Evolutionary conservation across 1,140 invertebrate genomes (phyloP).

Genomic region (Physella acuta): DNA sequence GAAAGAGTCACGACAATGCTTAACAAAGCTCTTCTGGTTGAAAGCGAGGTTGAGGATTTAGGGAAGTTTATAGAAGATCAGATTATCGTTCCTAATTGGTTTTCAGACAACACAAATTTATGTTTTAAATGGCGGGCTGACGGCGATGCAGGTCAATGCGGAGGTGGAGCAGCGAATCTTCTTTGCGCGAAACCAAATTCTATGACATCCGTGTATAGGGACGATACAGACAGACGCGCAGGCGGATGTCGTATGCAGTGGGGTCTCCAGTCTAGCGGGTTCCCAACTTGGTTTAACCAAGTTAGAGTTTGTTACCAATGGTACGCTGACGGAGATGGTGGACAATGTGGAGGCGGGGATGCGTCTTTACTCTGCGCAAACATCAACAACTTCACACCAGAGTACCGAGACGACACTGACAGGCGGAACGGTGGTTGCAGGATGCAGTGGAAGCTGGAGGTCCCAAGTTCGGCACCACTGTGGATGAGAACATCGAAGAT

Average conservation of each 20-base stretch:
- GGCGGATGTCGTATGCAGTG: conserved; percentile 31
- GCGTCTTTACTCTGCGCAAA: conserved; percentile 18
- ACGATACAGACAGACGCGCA: conserved; percentile 26
- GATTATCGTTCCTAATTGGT: conserved; percentile 25
- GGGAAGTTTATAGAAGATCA: conserved; percentile 14
- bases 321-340: conserved; percentile 28
- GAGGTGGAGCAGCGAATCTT: conserved; percentile 19
- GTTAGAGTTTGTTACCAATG: conserved; percentile 29
- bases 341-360: conserved; percentile 28
- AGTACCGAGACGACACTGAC: conserved; percentile 31
- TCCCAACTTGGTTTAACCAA: conserved; percentile 12
- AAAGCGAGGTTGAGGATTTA: conserved; percentile 15
- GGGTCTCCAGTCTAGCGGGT: conserved; percentile 6
- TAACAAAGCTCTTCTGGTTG: not conserved
- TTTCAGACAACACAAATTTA: conserved; percentile 18
- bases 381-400: conserved; percentile 20
- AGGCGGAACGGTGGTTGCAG: conserved; percentile 21
- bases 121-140: conserved; percentile 30
- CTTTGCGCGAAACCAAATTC: conserved; percentile 20
- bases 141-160: conserved; percentile 27
- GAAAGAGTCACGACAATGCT: not conserved
- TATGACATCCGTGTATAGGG: conserved; percentile 27
- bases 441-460: conserved; percentile 28
- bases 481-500: conserved; percentile 26
- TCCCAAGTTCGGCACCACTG: conserved; percentile 20